phyloP scores from a whole-genome alignment of 1,140 invertebrate species.

The Hycleus phaleratus region DNA sequence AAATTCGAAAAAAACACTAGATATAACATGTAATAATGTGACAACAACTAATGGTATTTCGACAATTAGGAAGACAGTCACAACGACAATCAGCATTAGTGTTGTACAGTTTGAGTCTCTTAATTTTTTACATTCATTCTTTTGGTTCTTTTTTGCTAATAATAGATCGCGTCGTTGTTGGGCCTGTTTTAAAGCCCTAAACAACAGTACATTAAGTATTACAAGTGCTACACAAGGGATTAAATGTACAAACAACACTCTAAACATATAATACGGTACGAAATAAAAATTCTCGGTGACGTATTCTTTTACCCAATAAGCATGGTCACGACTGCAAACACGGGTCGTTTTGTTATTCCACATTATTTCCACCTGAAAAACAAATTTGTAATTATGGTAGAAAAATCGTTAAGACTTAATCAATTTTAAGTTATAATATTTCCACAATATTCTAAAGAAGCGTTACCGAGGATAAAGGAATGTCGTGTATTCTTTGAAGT shows the following conservation, averaged over 20 bases:
- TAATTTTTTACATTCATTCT: conserved; percentile 73
- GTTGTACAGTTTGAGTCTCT: conserved; percentile 88
- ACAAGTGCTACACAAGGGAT: conserved; percentile 83
- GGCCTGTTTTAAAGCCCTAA: conserved; percentile 73
- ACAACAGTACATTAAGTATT: conserved; percentile 80
- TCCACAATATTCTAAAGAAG: too few relatives aligned
- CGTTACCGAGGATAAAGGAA: too few relatives aligned
- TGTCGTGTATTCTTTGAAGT: too few relatives aligned
- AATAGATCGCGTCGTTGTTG: conserved; percentile 73
- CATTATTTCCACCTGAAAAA: conserved; percentile 32
- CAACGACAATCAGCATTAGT: conserved; percentile 90
- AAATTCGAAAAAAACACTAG: conserved; percentile 60
- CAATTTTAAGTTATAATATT: too few relatives aligned
- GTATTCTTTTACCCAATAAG: conserved; percentile 57
- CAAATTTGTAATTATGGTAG: conserved; percentile 1
- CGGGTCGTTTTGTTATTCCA: conserved; percentile 56
- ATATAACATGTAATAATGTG: conserved; percentile 76
- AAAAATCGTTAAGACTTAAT: too few relatives aligned
- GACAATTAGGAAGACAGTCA: conserved; percentile 82
- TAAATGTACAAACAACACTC: conserved; percentile 85
- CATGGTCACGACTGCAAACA: conserved; percentile 51
- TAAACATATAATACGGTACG: conserved; percentile 73
- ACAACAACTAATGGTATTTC: conserved; percentile 88
- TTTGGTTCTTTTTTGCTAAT: conserved; percentile 64
- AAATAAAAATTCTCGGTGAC: conserved; percentile 66